These are phyloP conservation scores for Xerus inauris DNA, from an alignment of 2,113 vertebrate species.

Conservation along the genomic window DNA sequence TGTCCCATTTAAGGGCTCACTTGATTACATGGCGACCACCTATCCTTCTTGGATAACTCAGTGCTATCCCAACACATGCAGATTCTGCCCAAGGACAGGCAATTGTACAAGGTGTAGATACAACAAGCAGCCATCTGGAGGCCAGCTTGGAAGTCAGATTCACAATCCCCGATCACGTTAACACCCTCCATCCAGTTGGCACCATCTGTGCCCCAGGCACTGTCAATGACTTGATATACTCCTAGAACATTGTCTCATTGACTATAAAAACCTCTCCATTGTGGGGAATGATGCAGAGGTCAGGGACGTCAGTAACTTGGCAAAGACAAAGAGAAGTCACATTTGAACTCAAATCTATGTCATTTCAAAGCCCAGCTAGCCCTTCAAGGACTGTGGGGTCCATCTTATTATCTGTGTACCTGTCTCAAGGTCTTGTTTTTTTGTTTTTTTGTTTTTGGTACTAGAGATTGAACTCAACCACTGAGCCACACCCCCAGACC, in stretches of 20 bases:
- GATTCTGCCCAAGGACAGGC: not conserved
- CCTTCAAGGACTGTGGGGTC: no score
- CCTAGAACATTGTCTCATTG: not conserved
- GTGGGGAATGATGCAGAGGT: not conserved
- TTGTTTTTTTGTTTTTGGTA: not conserved
- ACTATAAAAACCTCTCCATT: not conserved
- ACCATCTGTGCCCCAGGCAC: not conserved
- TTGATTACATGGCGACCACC: not conserved
- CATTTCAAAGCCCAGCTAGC: not conserved
- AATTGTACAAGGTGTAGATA: not conserved
- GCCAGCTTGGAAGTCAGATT: not conserved
- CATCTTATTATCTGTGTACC: not conserved
- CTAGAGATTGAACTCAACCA: no score
- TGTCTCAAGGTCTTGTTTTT: not conserved
- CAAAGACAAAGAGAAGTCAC: not conserved
- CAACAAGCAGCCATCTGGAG: rapidly evolving
- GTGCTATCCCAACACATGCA: not conserved
- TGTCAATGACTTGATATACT: not conserved
- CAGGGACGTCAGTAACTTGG: not conserved
- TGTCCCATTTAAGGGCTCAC: not conserved
- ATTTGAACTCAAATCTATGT: not conserved
- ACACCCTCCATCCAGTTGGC: not conserved
- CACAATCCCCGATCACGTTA: not conserved
- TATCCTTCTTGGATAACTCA: not conserved
- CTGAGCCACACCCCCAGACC: no score